Percentiles rank a stretch among this genome's conserved stretches.
phyloP scores from a whole-genome alignment of 2,113 vertebrate species.

The Puffinus mauretanicus region DNA sequence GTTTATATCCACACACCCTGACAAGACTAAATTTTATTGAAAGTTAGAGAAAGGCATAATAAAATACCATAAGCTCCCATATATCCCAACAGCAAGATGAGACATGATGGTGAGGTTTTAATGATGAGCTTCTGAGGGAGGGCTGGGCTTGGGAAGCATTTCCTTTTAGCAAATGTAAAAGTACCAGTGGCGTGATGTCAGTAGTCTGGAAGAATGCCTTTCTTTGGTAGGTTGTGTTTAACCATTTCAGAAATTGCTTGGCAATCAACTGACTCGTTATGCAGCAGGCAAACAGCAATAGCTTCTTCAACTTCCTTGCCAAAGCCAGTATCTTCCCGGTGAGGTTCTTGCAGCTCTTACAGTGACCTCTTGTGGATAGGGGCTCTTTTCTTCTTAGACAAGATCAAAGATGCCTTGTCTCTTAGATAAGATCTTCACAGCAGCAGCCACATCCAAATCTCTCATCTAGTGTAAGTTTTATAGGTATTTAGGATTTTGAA shows the following conservation, averaged over 20 bases:
- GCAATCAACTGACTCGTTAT: background rate
- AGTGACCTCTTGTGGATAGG: slow-evolving; percentile 13
- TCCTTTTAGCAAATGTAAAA: background rate
- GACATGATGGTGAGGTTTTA: background rate
- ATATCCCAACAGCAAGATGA: slow-evolving; percentile 6
- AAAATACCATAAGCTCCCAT: background rate
- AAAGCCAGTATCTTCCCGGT: background rate
- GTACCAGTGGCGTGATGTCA: background rate
- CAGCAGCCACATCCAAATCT: background rate
- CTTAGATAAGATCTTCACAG: background rate
- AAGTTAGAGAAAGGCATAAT: background rate
- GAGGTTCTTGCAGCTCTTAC: background rate
- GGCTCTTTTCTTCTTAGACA: background rate
- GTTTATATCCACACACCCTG: background rate
- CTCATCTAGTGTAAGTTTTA: background rate
- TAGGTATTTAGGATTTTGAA: background rate
- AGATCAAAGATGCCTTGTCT: background rate
- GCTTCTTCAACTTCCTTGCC: background rate
- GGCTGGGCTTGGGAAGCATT: slow-evolving; percentile 18
- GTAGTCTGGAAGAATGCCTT: background rate
- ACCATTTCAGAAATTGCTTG: background rate
- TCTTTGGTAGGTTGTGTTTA: background rate
- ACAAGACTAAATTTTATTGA: background rate
- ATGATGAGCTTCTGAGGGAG: background rate
- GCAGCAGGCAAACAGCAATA: background rate